phyloP scores from a whole-genome alignment of 2,797 vertebrate species.

The Smutsia gigantea region DNA sequence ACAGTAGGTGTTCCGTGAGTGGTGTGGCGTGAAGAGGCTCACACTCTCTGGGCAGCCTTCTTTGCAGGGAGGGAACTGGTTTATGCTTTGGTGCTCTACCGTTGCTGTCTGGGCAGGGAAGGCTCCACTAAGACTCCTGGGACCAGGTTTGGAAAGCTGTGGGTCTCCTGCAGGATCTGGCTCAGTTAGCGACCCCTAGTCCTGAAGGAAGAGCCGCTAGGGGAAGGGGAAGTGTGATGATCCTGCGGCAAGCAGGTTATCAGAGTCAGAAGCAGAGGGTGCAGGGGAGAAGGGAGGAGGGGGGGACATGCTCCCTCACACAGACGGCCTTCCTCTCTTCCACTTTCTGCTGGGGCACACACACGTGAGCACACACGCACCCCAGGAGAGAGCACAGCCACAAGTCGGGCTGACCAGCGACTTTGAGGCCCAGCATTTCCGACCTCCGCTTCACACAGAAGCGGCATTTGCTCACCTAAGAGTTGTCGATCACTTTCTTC shows the following conservation, averaged over 20 bases:
- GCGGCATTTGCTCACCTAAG: not conserved
- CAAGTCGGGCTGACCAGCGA: not conserved
- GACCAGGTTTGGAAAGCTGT: not conserved
- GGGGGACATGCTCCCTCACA: not conserved
- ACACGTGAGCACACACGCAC: not conserved
- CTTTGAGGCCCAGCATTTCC: not conserved
- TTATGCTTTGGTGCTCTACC: not conserved
- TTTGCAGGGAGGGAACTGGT: not conserved
- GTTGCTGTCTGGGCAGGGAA: not conserved
- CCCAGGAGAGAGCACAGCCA: not conserved
- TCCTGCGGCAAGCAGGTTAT: not conserved
- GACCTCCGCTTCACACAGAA: not conserved
- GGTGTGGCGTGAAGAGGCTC: not conserved
- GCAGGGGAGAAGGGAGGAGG: not conserved
- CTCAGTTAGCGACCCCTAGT: not conserved
- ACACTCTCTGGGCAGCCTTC: no score
- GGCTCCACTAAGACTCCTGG: not conserved
- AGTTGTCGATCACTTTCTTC: not conserved
- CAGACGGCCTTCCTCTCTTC: no score
- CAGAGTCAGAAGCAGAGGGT: not conserved
- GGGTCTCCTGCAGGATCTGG: not conserved
- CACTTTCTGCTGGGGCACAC: not conserved
- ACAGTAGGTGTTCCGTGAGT: not conserved
- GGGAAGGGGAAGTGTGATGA: not conserved
- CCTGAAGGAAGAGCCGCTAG: not conserved